These are phyloP conservation scores for Augiades crinisus DNA, from an alignment of 2,888 invertebrate genomes.

Conservation along the genomic window DNA sequence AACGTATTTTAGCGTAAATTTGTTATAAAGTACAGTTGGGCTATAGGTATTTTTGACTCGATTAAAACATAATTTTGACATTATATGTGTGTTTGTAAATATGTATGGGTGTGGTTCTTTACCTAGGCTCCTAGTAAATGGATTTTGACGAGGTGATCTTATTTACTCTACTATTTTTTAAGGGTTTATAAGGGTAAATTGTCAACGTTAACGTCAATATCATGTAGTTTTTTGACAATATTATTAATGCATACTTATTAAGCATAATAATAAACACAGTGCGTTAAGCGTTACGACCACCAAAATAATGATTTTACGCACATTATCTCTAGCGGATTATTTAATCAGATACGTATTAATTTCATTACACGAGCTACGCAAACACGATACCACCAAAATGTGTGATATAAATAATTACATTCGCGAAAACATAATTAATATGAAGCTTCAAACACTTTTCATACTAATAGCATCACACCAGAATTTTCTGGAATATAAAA, in stretches of 20 bases:
- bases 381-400: conserved; percentile 13
- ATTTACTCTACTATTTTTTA: no score
- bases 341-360: conserved; percentile 23
- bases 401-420: background rate
- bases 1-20: background rate
- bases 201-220: no score
- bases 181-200: no score
- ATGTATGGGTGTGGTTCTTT: no score
- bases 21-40: no score
- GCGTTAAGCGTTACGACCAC: conserved; percentile 15
- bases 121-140: no score
- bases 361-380: conserved; percentile 18
- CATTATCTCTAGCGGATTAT: conserved; percentile 22
- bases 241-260: background rate
- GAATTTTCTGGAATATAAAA: no score
- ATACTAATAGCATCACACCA: no score
- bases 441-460: no score
- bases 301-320: conserved; percentile 13
- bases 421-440: conserved; percentile 4
- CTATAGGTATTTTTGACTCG: no score
- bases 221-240: background rate
- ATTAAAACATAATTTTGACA: background rate
- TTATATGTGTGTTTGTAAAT: background rate
- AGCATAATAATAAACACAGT: conserved; percentile 12
- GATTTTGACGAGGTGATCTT: no score